Conservation (phyloP, 1,140 invertebrate species). For the Drosophila arawakana region DNA sequence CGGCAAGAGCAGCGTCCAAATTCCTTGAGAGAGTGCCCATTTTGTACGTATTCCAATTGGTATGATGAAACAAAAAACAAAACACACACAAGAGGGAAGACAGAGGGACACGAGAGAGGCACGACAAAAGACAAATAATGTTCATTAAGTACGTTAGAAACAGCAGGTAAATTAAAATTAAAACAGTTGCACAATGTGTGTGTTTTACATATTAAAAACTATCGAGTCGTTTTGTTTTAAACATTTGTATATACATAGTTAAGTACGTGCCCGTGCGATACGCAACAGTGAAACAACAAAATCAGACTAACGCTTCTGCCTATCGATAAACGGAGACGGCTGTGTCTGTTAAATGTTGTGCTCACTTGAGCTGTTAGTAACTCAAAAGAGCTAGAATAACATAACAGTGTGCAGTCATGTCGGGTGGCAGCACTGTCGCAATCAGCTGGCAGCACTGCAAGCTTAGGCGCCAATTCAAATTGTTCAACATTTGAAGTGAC, state of each 20-base stretch:
- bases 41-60: slow-evolving; percentile 45
- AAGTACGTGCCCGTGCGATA: slow-evolving; percentile 15
- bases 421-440: slow-evolving; percentile 12
- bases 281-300: slow-evolving; percentile 35
- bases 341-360: background rate
- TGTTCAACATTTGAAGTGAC: background rate
- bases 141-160: slow-evolving; percentile 65
- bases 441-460: slow-evolving; percentile 8
- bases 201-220: slow-evolving; percentile 40
- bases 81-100: slow-evolving; percentile 20
- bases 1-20: slow-evolving; percentile 3
- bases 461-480: slow-evolving; percentile 3
- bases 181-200: slow-evolving; percentile 23
- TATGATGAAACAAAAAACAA: slow-evolving; percentile 13
- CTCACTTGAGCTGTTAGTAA: slow-evolving; percentile 7
- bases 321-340: slow-evolving; percentile 20
- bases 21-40: slow-evolving; percentile 50
- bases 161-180: slow-evolving; percentile 34
- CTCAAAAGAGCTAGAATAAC: background rate
- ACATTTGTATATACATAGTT: slow-evolving; percentile 24
- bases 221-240: background rate
- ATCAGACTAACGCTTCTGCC: slow-evolving; percentile 30
- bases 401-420: background rate
- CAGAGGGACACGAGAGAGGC: slow-evolving; percentile 21
- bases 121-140: slow-evolving; percentile 29